phyloP scores from a whole-genome alignment of 2,797 vertebrate species.

The Sitta carolinensis region DNA sequence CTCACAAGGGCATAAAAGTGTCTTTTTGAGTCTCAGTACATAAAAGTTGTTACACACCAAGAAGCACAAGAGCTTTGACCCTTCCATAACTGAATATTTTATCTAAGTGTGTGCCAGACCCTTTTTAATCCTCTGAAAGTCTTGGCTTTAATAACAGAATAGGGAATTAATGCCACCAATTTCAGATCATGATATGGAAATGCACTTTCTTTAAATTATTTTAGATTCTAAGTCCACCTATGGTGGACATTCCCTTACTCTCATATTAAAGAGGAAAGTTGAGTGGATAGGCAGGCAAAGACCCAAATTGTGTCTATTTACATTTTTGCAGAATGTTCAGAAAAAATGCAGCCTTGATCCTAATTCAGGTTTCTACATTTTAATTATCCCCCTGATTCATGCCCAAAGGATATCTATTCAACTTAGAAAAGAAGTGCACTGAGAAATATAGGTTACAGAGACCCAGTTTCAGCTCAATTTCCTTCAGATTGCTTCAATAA shows the following conservation, averaged over 20 bases:
- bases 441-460: neutral
- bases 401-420: neutral
- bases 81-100: constrained; percentile 4
- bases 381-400: neutral
- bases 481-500: neutral
- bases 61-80: neutral
- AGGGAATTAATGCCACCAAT: neutral
- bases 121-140: neutral
- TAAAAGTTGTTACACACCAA: neutral
- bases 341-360: neutral
- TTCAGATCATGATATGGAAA: neutral
- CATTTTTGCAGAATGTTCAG: neutral
- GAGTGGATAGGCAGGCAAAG: neutral
- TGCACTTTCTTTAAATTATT: neutral
- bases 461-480: neutral
- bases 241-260: neutral
- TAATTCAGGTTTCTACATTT: neutral
- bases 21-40: neutral
- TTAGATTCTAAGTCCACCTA: neutral
- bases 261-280: neutral
- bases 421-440: neutral
- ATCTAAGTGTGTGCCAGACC: neutral
- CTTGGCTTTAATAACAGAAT: neutral
- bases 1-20: neutral
- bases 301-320: neutral